Percentiles rank a stretch among this genome's conserved stretches.
Evolutionary conservation across 2,888 invertebrate genomes (phyloP).

Genomic region (Eurytoma californica): DNA sequence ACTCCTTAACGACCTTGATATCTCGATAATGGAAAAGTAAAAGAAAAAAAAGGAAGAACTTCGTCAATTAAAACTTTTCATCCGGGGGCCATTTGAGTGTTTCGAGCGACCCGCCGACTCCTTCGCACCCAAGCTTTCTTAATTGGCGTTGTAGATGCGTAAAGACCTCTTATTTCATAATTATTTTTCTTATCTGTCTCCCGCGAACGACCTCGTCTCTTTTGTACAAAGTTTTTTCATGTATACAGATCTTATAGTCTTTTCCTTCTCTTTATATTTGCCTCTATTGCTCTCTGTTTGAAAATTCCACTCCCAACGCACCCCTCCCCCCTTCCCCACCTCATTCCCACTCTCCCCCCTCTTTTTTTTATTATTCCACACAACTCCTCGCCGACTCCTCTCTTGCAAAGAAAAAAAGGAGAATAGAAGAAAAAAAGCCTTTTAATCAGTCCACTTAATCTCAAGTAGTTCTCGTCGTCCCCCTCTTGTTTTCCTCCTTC

Average conservation of each 20-base stretch:
- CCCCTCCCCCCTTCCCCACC: no score
- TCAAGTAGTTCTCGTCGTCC: constrained; percentile 29
- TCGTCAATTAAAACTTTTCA: constrained; percentile 31
- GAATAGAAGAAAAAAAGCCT: constrained; percentile 23
- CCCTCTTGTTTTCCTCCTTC: constrained; percentile 22
- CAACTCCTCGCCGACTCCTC: no score
- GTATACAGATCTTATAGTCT: background rate
- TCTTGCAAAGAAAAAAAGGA: constrained; percentile 1
- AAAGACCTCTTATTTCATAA: constrained; percentile 34
- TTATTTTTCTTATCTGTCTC: constrained; percentile 20
- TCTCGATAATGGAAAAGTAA: background rate
- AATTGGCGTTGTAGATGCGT: constrained; percentile 48
- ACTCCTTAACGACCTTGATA: constrained; percentile 29
- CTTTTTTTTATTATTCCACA: no score
- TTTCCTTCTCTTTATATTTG: background rate
- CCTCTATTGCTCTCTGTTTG: background rate
- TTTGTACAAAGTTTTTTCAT: constrained; percentile 36
- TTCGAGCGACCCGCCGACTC: constrained; percentile 4
- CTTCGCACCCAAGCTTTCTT: constrained; percentile 40
- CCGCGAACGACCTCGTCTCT: constrained; percentile 6
- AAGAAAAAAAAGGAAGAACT: background rate
- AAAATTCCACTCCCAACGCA: background rate
- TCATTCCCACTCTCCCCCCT: no score
- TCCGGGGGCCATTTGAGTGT: constrained; percentile 19
- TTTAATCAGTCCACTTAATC: constrained; percentile 55